A percentile compares a stretch with the other conserved stretches of the same genome.
phyloP scores from a whole-genome alignment of 2,888 invertebrate genomes.

The Acleris sparsana region DNA sequence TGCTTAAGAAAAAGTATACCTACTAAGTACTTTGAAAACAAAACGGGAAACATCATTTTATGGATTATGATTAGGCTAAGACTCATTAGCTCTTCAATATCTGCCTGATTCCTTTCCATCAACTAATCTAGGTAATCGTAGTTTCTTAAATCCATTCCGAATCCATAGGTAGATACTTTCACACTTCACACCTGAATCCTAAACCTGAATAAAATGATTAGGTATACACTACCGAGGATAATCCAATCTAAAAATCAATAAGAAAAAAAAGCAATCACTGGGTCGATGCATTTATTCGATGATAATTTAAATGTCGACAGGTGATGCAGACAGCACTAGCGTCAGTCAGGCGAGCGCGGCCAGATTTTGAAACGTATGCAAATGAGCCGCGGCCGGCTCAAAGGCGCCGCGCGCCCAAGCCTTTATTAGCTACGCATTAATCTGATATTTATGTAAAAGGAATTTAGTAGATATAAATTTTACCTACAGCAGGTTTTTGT shows the following conservation, averaged over 20 bases:
- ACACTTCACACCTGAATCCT: no score
- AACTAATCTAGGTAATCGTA: no score
- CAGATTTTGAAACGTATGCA: slow-evolving; percentile 77
- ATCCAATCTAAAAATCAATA: background rate
- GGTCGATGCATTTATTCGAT: slow-evolving; percentile 40
- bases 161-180: no score
- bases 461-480: slow-evolving; percentile 49
- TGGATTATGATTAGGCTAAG: no score
- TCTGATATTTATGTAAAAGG: slow-evolving; percentile 56
- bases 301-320: slow-evolving; percentile 54
- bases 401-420: slow-evolving; percentile 65
- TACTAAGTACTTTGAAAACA: no score
- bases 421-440: slow-evolving; percentile 67
- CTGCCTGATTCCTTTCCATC: no score
- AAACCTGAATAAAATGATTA: no score
- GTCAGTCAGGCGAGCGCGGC: slow-evolving; percentile 58
- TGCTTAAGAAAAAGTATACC: no score
- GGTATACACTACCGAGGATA: no score
- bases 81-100: no score
- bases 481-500: slow-evolving; percentile 32
- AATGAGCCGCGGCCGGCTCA: slow-evolving; percentile 66
- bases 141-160: no score
- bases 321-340: slow-evolving; percentile 58
- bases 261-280: slow-evolving; percentile 23
- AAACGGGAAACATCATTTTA: no score